These are phyloP conservation scores for Dicrostonyx torquatus DNA, from an alignment of 2,797 vertebrate genomes.

Conservation along the genomic window DNA sequence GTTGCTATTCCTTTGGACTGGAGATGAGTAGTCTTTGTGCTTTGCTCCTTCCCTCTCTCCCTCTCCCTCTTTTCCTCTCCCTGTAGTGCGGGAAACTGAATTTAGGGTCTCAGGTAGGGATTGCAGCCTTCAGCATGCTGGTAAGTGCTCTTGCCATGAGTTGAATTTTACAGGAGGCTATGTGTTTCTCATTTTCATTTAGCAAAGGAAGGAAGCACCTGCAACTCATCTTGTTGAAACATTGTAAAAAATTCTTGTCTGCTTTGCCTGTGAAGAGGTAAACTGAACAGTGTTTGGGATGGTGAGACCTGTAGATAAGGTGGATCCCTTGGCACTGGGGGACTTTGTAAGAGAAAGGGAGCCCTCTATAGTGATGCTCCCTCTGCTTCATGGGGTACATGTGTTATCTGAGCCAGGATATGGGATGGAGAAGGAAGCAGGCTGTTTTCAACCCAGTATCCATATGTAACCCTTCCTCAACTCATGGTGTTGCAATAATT, in stretches of 20 bases:
- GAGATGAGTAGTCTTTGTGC: background rate
- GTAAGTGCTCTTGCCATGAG: background rate
- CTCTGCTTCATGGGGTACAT: background rate
- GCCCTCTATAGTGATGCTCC: background rate
- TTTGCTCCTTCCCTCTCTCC: background rate
- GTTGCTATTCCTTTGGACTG: background rate
- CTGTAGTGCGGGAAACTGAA: background rate
- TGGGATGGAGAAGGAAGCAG: background rate
- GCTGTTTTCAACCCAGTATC: background rate
- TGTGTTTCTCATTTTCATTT: background rate
- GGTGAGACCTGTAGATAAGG: background rate
- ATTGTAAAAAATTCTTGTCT: slow-evolving; percentile 27
- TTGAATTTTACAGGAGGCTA: no score
- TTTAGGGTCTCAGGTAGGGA: background rate
- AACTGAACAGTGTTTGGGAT: background rate
- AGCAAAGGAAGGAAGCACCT: background rate
- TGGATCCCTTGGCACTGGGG: background rate
- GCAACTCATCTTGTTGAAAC: background rate
- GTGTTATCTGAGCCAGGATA: background rate
- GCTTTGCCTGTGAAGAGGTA: background rate
- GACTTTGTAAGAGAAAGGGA: background rate
- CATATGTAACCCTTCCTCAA: slow-evolving; percentile 52
- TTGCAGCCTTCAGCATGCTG: no score
- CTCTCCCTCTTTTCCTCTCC: no score
- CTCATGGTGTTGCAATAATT: background rate